phyloP scores from a whole-genome alignment of 2,113 vertebrate genomes.

The Corythoichthys haematopterus region DNA sequence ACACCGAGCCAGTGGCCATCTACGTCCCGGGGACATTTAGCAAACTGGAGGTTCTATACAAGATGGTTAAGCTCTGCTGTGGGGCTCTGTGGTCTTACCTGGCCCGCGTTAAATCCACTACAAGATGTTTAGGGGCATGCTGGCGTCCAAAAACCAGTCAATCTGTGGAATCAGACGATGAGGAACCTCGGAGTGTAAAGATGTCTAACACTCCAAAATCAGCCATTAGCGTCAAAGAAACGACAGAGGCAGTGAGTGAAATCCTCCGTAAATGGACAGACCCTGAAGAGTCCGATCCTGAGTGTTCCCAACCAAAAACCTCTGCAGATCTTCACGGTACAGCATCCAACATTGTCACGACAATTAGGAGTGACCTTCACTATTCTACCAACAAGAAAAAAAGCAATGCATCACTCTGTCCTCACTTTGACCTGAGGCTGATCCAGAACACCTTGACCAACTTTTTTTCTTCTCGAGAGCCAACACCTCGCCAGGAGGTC shows the following conservation, averaged over 20 bases:
- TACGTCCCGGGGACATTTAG: slow-evolving; percentile 3
- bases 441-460: slow-evolving; percentile 6
- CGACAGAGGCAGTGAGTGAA: not conserved
- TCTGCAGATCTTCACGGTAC: not conserved
- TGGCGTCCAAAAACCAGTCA: not conserved
- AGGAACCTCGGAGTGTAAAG: not conserved
- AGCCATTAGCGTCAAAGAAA: not conserved
- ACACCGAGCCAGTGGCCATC: not conserved
- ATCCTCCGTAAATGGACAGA: slow-evolving; percentile 6
- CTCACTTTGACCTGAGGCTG: slow-evolving; percentile 7
- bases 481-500: not conserved
- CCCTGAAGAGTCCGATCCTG: not conserved
- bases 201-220: not conserved
- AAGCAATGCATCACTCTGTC: not conserved
- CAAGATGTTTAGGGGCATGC: not conserved
- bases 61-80: slow-evolving; percentile 1
- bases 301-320: not conserved
- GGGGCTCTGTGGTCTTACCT: slow-evolving; percentile 4
- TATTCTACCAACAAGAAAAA: not conserved
- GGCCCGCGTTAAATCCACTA: not conserved
- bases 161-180: not conserved
- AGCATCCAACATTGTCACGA: not conserved
- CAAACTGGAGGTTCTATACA: slow-evolving; percentile 5
- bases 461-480: slow-evolving; percentile 2
- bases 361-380: slow-evolving; percentile 1